A percentile compares a stretch with the other conserved stretches of the same genome.
Evolutionary conservation across 2,797 vertebrate genomes (phyloP).

Genomic region (Peromyscus aztecus): DNA sequence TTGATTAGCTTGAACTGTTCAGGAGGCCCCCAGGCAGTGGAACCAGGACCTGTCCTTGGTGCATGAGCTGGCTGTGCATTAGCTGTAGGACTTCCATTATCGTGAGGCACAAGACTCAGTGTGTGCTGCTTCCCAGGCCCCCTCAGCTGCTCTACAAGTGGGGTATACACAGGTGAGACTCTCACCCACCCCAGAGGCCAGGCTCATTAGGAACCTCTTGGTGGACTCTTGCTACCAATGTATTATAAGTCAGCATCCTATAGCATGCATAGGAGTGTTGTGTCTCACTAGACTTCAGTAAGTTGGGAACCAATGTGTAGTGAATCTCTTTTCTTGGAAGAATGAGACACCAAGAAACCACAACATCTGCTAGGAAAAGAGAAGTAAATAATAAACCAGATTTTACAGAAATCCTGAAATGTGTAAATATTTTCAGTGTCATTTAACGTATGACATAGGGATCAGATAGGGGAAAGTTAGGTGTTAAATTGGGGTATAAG

Average conservation of each 20-base stretch:
- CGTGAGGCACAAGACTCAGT: neutral
- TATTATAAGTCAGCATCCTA: neutral
- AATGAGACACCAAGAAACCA: neutral
- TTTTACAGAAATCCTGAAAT: slow-evolving; percentile 20
- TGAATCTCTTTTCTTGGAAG: neutral
- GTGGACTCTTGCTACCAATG: neutral
- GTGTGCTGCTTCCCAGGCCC: neutral
- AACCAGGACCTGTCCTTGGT: too few species aligned
- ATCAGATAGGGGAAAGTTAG: neutral
- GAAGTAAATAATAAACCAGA: neutral
- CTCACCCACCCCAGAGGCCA: neutral
- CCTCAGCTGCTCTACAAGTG: neutral
- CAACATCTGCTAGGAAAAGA: neutral
- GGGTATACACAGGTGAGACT: neutral
- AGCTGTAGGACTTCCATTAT: rapidly evolving
- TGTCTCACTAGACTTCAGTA: neutral
- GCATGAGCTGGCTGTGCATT: too few species aligned
- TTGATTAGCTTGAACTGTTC: too few species aligned
- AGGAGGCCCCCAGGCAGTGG: too few species aligned
- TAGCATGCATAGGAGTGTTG: neutral
- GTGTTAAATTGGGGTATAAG: neutral
- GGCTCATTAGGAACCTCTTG: neutral
- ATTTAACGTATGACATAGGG: neutral
- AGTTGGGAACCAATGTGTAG: neutral
- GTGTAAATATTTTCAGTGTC: neutral